Evolutionary conservation across 1,140 invertebrate species (phyloP).

Genomic region (Oreohelix idahoensis): DNA sequence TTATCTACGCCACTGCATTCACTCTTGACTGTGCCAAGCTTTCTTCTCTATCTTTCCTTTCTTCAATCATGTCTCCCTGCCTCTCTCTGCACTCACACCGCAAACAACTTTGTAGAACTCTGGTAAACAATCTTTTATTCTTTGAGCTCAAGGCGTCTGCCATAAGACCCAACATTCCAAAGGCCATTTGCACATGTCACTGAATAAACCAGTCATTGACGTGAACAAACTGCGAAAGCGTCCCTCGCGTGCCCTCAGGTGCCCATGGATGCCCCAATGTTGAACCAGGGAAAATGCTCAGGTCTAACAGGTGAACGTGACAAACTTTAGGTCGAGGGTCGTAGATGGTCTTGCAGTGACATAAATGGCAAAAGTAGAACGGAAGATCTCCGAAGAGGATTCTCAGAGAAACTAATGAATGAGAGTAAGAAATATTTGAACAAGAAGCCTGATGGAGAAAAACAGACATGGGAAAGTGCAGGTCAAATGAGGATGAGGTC

Average conservation of each 20-base stretch:
- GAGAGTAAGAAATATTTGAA: background rate
- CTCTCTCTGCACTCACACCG: background rate
- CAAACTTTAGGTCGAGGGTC: background rate
- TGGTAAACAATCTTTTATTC: background rate
- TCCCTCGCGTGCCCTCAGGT: background rate
- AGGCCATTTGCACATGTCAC: slow-evolving; percentile 20
- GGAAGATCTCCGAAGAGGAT: background rate
- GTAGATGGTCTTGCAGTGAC: background rate
- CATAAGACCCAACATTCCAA: slow-evolving; percentile 16
- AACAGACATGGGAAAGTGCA: background rate
- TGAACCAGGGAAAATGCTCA: background rate
- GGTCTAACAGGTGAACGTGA: slow-evolving; percentile 20
- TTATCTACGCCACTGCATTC: no score
- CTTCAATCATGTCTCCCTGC: background rate
- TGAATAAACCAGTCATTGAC: background rate
- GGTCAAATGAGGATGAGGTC: background rate
- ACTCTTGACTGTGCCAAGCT: no score
- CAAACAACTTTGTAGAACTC: background rate
- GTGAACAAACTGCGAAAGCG: slow-evolving; percentile 22
- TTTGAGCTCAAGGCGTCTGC: background rate
- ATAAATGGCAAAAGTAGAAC: background rate
- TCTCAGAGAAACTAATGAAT: background rate
- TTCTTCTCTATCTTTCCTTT: background rate
- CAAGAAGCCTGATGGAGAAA: background rate
- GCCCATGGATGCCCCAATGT: background rate